Evolutionary conservation across 2,113 vertebrate species (phyloP), one percentile per base, ranked within the genome.

Genomic region (Phycodurus eques): DNA sequence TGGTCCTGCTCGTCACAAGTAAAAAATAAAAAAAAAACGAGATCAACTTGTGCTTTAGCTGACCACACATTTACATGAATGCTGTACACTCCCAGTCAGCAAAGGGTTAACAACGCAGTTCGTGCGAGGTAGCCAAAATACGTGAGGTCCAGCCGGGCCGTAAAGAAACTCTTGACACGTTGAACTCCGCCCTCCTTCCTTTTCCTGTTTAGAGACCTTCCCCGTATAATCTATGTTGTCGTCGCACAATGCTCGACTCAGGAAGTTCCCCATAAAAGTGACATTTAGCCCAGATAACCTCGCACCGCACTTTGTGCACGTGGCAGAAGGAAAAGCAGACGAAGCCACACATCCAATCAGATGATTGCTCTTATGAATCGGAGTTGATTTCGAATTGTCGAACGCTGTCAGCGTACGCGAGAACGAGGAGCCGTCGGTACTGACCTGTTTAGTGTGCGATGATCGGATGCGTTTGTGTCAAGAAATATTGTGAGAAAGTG

Each of bases 191-290:
- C 76, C 76, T 0, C 14, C 76, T 90, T 91, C 90, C 89, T 76
- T 79, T 91, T 91, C 89, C 88, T 91, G 88, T 90, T 87, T 84
- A 74, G 81, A 85, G 70, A 85, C 65, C 73, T 57, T 33, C 83
- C 83, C 75, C 84, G 82, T 80, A 83, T 83, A 77, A 86, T 79
- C 73, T 85, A 83, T 83, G 83, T 87, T 88, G 79, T 83, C 68
- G 78, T 86, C 47, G 78, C 83, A 79, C 76, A 68, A 78, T 84
- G 81, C 80, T 81, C 63, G 43, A 43, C 77, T 74, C 85, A 85
- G 88, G 85, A 91, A 85, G 77, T 90, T 86, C 87, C 72, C 73
- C 77, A 74, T 86, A 77, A 81, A 85, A 73, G 56, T 5, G 0
- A 73, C 39, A 66, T 35, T 53, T 17, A 79, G 56, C 33, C 65